phyloP scores from a whole-genome alignment of 1,140 invertebrate species.

The Drosophila baimaii region DNA sequence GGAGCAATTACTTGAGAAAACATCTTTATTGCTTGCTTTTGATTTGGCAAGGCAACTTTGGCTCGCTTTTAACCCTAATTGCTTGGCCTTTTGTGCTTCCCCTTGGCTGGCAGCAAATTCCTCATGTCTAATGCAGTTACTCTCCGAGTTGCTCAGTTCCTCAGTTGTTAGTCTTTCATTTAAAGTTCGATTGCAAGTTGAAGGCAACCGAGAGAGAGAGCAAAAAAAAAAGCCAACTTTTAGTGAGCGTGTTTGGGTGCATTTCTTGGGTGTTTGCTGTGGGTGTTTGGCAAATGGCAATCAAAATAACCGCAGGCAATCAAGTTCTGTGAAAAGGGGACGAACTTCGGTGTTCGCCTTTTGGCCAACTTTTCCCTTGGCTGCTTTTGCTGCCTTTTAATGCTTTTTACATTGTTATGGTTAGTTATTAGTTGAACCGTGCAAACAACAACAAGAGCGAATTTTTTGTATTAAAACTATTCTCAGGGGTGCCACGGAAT shows the following conservation, averaged over 20 bases:
- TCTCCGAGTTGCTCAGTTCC: slow-evolving; percentile 19
- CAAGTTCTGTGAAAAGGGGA: slow-evolving; percentile 50
- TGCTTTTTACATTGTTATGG: slow-evolving; percentile 59
- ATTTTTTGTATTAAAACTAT: slow-evolving; percentile 6
- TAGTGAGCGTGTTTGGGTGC: slow-evolving; percentile 43
- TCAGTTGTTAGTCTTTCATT: slow-evolving; percentile 55
- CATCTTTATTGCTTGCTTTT: slow-evolving; percentile 12
- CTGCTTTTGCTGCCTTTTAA: slow-evolving; percentile 23
- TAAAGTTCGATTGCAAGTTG: slow-evolving; percentile 64
- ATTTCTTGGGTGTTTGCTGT: slow-evolving; percentile 41
- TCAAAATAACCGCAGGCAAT: slow-evolving; percentile 77
- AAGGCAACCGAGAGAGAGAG: slow-evolving; percentile 1
- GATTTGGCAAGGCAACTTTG: slow-evolving; percentile 20
- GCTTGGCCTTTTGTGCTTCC: slow-evolving; percentile 13
- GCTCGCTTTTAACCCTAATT: slow-evolving; percentile 28
- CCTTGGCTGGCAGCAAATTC: not conserved
- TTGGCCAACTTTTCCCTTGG: slow-evolving; percentile 47
- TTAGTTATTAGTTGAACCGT: slow-evolving; percentile 56
- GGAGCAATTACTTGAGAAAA: slow-evolving; percentile 28
- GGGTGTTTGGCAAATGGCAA: slow-evolving; percentile 67
- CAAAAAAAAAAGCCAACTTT: slow-evolving; percentile 48
- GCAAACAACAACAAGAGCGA: slow-evolving; percentile 48
- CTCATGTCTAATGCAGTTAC: slow-evolving; percentile 49
- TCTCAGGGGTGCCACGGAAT: not conserved
- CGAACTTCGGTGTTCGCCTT: slow-evolving; percentile 41